Evolutionary conservation across 2,797 vertebrate genomes (phyloP).

Genomic region (Scomberomorus guttatus): DNA sequence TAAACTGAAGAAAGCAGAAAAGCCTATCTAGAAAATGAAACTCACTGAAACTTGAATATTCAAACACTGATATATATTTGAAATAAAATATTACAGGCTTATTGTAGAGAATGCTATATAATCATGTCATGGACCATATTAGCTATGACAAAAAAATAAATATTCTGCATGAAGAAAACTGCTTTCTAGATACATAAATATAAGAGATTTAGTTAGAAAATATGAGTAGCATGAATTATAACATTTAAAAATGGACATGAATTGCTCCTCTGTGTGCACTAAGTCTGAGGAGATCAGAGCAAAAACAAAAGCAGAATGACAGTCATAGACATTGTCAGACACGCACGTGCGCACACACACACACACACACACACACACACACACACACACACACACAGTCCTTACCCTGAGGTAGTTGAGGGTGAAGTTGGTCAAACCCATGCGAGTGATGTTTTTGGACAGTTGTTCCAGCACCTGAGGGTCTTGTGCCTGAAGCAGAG

Average conservation of each 20-base stretch:
- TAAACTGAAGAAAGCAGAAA: conserved; percentile 28
- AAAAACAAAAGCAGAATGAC: conserved; percentile 61
- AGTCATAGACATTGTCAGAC: conserved; percentile 47
- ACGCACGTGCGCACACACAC: conserved; percentile 20
- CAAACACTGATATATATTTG: conserved; percentile 11
- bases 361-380: conserved; percentile 29
- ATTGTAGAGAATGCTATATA: conserved; percentile 7
- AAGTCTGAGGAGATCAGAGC: conserved; percentile 22
- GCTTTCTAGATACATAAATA: conserved; percentile 28
- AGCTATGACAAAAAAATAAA: conserved; percentile 15
- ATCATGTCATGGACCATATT: background rate
- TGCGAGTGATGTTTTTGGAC: conserved; percentile 99
- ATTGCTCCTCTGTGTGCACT: conserved; percentile 34
- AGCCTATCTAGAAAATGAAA: conserved; percentile 18
- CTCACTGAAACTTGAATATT: conserved; percentile 18
- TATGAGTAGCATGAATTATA: conserved; percentile 34
- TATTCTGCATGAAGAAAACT: conserved; percentile 21
- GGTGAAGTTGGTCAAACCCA: conserved; percentile 99
- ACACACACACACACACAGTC: conserved; percentile 15
- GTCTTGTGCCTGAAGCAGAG: conserved; percentile 93
- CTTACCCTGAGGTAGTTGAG: conserved; percentile 99
- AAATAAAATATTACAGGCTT: conserved; percentile 24
- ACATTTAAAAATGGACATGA: conserved; percentile 44
- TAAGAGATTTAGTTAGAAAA: conserved; percentile 23
- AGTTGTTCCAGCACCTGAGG: conserved; percentile 99